Evolutionary conservation across 2,113 vertebrate genomes (phyloP).

Genomic region (Ciconia stormi): DNA sequence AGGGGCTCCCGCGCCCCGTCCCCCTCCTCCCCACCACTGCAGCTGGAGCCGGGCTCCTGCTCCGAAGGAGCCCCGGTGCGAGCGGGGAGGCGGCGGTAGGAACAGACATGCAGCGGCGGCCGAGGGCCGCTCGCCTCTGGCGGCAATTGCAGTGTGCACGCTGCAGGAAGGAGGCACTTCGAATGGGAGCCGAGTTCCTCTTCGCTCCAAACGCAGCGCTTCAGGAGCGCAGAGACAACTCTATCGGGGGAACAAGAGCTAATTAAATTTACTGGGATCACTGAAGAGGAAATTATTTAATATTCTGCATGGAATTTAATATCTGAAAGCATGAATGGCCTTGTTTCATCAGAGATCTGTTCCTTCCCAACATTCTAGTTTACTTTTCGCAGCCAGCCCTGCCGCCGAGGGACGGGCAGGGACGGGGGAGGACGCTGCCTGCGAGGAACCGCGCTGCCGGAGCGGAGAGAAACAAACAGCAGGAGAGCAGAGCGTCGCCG

Average conservation of each 20-base stretch:
- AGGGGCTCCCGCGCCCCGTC: fast-evolving
- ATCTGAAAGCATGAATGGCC: slow-evolving; percentile 59
- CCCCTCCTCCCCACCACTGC: no score
- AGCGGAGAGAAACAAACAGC: neutral
- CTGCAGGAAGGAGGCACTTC: neutral
- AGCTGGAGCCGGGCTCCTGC: neutral
- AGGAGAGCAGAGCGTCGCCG: fast-evolving
- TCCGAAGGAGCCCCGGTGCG: fast-evolving
- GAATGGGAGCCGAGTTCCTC: neutral
- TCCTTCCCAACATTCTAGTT: neutral
- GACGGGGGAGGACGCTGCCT: neutral
- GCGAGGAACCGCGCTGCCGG: neutral
- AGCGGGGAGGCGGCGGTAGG: fast-evolving
- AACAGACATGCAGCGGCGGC: fast-evolving
- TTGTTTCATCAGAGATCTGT: neutral
- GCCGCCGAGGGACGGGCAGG: neutral
- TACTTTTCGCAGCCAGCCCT: neutral
- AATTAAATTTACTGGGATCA: slow-evolving; percentile 85
- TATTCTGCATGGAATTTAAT: slow-evolving; percentile 73
- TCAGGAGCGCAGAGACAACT: slow-evolving; percentile 67
- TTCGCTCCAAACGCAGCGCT: slow-evolving; percentile 7
- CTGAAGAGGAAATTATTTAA: slow-evolving; percentile 84
- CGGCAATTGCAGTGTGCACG: fast-evolving
- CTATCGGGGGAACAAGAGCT: slow-evolving; percentile 75
- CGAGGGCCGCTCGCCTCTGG: fast-evolving